phyloP scores from a whole-genome alignment of 2,797 vertebrate genomes.

The Aplochiton taeniatus region DNA sequence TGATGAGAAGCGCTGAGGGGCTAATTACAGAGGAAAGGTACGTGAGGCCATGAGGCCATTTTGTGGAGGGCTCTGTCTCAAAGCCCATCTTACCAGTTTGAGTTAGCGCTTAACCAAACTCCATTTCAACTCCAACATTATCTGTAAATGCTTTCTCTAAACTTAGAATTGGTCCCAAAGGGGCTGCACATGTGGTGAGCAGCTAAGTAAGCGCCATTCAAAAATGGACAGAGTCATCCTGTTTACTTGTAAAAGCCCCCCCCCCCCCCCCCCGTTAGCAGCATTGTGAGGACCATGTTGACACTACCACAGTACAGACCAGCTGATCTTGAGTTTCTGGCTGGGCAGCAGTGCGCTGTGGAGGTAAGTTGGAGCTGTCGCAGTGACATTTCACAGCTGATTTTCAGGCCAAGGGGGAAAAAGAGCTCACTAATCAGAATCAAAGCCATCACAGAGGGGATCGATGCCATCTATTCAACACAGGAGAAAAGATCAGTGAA shows the following conservation, averaged over 20 bases:
- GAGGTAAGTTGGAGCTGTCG: slow-evolving; percentile 43
- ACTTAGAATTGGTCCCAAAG: too few relatives aligned
- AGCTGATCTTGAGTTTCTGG: slow-evolving; percentile 24
- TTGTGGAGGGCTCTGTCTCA: too few relatives aligned
- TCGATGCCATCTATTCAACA: slow-evolving; percentile 30
- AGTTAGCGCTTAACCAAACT: too few relatives aligned
- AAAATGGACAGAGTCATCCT: background rate
- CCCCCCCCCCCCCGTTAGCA: slow-evolving; percentile 2
- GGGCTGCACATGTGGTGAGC: background rate
- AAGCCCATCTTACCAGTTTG: too few relatives aligned
- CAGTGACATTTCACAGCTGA: slow-evolving; percentile 35
- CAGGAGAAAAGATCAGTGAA: background rate
- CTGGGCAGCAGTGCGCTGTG: slow-evolving; percentile 17
- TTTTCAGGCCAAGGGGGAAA: slow-evolving; percentile 25
- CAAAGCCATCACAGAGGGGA: slow-evolving; percentile 27
- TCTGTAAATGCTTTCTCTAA: too few relatives aligned
- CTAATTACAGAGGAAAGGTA: background rate
- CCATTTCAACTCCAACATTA: too few relatives aligned
- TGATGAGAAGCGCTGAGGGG: slow-evolving; percentile 5
- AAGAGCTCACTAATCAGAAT: slow-evolving; percentile 33
- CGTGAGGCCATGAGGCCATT: background rate
- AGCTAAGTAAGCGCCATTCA: background rate
- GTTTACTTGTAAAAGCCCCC: background rate
- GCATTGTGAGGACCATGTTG: slow-evolving; percentile 1
- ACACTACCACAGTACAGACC: slow-evolving; percentile 5